These are phyloP conservation scores for Entelurus aequoreus DNA, from an alignment of 2,113 vertebrate genomes.

Conservation along the genomic window DNA sequence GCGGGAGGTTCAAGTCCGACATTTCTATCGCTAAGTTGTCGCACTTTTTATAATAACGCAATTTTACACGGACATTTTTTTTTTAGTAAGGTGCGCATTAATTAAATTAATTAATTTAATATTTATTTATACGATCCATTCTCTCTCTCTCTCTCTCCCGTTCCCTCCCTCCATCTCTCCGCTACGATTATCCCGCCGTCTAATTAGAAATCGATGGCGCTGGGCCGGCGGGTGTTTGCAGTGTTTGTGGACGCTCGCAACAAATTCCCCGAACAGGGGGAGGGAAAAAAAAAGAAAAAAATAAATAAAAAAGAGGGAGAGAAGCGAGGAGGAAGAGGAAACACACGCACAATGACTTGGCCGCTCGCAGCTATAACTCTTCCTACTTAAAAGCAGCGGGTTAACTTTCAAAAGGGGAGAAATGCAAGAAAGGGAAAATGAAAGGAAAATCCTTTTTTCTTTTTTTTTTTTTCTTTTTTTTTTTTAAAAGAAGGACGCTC, in stretches of 20 bases:
- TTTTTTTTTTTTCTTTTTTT: conserved; percentile 46
- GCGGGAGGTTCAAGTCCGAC: no score
- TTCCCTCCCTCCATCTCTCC: conserved; percentile 72
- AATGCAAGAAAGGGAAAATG: conserved; percentile 57
- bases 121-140: conserved; percentile 65
- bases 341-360: conserved; percentile 46
- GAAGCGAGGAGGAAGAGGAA: conserved; percentile 18
- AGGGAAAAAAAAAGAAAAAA: conserved; percentile 16
- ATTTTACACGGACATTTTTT: neutral
- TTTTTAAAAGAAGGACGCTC: conserved; percentile 59
- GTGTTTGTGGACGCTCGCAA: conserved; percentile 83
- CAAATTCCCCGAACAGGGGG: conserved; percentile 75
- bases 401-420: conserved; percentile 31
- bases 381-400: conserved; percentile 56
- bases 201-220: conserved; percentile 85
- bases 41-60: conserved; percentile 15
- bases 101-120: conserved; percentile 75
- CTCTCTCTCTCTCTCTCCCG: conserved; percentile 60
- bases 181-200: conserved; percentile 79
- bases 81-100: conserved; percentile 62
- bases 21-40: conserved; percentile 26
- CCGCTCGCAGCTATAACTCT: conserved; percentile 66
- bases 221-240: conserved; percentile 80
- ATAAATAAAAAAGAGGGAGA: conserved; percentile 59
- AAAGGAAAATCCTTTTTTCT: conserved; percentile 56